These are phyloP conservation scores for Hetaerina titia DNA, from an alignment of 2,888 invertebrate genomes.

Conservation along the genomic window DNA sequence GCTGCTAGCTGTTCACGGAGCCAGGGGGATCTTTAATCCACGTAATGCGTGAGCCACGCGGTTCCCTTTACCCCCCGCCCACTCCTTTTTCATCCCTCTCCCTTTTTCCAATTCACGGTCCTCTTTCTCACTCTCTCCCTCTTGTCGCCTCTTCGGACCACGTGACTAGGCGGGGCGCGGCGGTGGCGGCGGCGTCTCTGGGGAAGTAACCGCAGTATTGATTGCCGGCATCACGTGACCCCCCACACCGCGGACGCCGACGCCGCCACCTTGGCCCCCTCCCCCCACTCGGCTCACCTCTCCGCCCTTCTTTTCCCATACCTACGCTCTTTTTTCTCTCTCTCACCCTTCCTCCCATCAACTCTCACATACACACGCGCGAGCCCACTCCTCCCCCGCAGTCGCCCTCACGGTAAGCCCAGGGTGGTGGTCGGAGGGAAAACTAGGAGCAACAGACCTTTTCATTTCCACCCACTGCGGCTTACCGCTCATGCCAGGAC, in stretches of 20 bases:
- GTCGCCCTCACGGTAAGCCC: constrained; percentile 49
- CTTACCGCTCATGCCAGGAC: constrained; percentile 58
- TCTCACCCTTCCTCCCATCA: neutral
- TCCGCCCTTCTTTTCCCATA: neutral
- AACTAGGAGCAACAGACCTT: constrained; percentile 60
- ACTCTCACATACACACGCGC: neutral
- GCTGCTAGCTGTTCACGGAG: neutral
- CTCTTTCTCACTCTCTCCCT: neutral
- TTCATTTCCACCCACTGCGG: constrained; percentile 64
- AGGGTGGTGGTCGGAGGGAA: constrained; percentile 50
- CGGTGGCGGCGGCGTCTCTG: constrained; percentile 48
- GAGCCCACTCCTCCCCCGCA: neutral
- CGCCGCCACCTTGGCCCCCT: constrained; percentile 9
- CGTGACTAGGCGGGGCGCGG: constrained; percentile 60
- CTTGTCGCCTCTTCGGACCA: constrained; percentile 55
- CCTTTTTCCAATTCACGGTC: neutral
- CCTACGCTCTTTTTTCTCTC: neutral
- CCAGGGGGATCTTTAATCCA: constrained; percentile 44
- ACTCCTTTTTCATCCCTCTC: neutral
- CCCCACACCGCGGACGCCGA: constrained; percentile 55
- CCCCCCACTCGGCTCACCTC: no score
- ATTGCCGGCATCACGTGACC: constrained; percentile 70
- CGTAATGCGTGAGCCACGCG: constrained; percentile 57
- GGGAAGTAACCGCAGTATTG: constrained; percentile 71
- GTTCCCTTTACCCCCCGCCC: neutral